Evolutionary conservation across 2,888 invertebrate genomes (phyloP).

Genomic region (Chymomyza procnemis): DNA sequence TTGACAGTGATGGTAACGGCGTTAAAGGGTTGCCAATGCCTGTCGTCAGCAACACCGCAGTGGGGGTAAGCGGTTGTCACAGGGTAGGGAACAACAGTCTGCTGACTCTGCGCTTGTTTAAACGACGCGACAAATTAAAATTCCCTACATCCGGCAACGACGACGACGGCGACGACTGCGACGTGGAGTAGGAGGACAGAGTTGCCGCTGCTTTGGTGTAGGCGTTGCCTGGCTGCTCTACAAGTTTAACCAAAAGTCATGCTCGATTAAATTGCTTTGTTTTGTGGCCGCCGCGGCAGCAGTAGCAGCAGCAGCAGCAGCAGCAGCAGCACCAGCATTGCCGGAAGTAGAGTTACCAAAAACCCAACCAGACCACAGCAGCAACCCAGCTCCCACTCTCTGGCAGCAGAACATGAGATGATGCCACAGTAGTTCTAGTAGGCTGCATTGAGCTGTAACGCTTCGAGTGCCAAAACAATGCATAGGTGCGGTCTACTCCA

Average conservation of each 20-base stretch:
- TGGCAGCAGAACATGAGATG: constrained; percentile 10
- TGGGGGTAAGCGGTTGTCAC: not conserved
- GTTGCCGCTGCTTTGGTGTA: constrained; percentile 54
- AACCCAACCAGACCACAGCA: constrained; percentile 22
- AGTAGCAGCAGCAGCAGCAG: constrained; percentile 11
- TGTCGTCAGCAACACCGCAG: constrained; percentile 43
- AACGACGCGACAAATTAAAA: constrained; percentile 74
- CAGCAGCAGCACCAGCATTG: constrained; percentile 18
- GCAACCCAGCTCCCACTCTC: not conserved
- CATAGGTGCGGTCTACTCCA: constrained; percentile 53
- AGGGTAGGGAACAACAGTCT: not conserved
- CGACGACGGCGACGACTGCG: not conserved
- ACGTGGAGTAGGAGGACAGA: not conserved
- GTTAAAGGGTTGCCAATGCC: constrained; percentile 68
- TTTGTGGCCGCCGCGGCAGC: constrained; percentile 21
- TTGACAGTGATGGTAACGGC: constrained; percentile 31
- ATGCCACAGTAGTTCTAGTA: not conserved
- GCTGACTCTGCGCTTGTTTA: constrained; percentile 56
- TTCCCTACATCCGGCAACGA: constrained; percentile 72
- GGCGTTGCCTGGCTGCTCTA: constrained; percentile 38
- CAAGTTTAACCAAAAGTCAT: constrained; percentile 73
- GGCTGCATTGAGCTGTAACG: constrained; percentile 32
- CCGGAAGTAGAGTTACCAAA: constrained; percentile 73
- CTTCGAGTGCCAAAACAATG: constrained; percentile 41
- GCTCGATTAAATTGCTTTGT: constrained; percentile 75